phyloP scores from a whole-genome alignment of 1,140 invertebrate genomes.

The Papilio polyxenes region DNA sequence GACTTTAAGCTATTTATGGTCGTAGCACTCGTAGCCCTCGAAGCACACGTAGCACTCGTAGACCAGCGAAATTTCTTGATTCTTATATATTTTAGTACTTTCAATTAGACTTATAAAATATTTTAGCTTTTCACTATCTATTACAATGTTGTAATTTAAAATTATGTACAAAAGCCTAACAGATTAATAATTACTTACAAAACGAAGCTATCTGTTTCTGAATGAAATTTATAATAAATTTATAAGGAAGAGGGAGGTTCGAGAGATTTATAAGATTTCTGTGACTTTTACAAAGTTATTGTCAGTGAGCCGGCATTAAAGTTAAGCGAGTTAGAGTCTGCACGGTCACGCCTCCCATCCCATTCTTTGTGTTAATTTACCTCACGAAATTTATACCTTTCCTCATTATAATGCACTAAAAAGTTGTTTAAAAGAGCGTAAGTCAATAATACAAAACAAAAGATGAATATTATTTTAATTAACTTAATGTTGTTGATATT shows the following conservation, averaged over 20 bases:
- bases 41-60: no score
- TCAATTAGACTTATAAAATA: no score
- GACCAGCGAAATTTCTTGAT: no score
- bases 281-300: constrained; percentile 8
- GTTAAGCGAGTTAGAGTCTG: constrained; percentile 5
- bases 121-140: no score
- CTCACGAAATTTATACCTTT: not conserved
- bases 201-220: not conserved
- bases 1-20: no score
- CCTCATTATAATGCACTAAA: not conserved
- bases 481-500: no score
- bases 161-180: not conserved
- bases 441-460: not conserved
- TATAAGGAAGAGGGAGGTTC: constrained; percentile 2
- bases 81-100: no score
- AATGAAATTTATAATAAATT: not conserved
- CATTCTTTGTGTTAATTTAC: not conserved
- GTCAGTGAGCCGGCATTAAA: constrained; percentile 14
- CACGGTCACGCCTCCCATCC: not conserved
- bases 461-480: not conserved
- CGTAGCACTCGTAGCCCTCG: no score
- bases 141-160: not conserved
- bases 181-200: not conserved
- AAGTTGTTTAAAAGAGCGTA: not conserved
- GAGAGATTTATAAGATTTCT: not conserved